Base-by-base conservation (phyloP, 2,888 invertebrate species). In the Hirtodrosophila cameraria region DNA sequence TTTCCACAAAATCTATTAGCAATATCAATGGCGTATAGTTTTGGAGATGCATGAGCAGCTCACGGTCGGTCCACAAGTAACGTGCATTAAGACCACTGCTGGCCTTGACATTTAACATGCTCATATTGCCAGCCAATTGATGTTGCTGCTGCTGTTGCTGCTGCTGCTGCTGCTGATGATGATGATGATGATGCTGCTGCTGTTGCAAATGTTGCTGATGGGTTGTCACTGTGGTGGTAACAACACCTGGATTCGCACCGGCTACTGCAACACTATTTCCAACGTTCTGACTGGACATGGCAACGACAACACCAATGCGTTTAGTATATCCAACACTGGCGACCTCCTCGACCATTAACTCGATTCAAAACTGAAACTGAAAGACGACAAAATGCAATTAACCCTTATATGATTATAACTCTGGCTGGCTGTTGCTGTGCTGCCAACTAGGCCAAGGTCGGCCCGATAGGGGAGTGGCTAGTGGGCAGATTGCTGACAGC, bases 1-100 rank as follows among this genome's bases (percentile, higher is more conserved):
- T 89, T 30, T 88, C 88, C 55, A 88, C 88, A 50, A 88, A 88
- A 61, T 88, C 88, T 48, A 89, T 89, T 0, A 88, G 63, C 33
- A 87, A 53, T 18, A 88, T 82, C 3, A 89, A 62, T 0, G 89
- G 87, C 3, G 88, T 88, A 50, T 88, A 88, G 52, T 87, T 89
- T 48, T 88, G 88, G 13, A 89, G 62, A 64, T 88, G 89, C 88
- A 88, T 88, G 2, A 88, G 12, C 1, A 87, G 69, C 49, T 89
- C 88, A 13, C 87, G 76, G 41, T 88, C 87, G 0, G 87, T 87
- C 88, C 88, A 88, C 1, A 88, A 53, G 52, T 88, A 88, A 13
- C 87, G 80, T 0, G 61, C 70, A 3, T 28, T 27, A n/a, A 36
- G 23, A 3, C 42, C 50, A 31, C 18, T 7, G 6, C 53, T 52